Evolutionary conservation across 30 jellyfish, hydroid and myxozoan genomes (phyloP), one percentile per base, ranked within the genome.

Genomic region (Pseudorhiza aurosa): DNA sequence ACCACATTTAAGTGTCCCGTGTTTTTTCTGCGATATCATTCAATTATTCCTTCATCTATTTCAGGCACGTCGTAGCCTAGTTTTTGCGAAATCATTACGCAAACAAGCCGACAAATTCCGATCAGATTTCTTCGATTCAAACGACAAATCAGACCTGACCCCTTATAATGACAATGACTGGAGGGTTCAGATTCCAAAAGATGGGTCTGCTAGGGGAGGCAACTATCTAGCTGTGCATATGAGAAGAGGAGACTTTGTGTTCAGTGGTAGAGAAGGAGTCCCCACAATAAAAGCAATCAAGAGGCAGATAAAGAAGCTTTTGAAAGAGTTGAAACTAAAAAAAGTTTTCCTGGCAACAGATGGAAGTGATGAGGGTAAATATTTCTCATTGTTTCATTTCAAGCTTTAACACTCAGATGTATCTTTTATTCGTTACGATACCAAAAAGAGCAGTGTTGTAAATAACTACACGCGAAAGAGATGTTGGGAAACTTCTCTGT

Each of bases 11-110:
- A n/a, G n/a, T n/a, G n/a, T n/a, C n/a, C n/a, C n/a, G n/a, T n/a
- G n/a, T n/a, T n/a, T n/a, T n/a, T n/a, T n/a, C n/a, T n/a, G n/a
- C n/a, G n/a, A n/a, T n/a, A n/a, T n/a, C n/a, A n/a, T n/a, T n/a
- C n/a, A n/a, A n/a, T n/a, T n/a, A n/a, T n/a, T n/a, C n/a, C n/a
- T n/a, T n/a, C n/a, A n/a, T n/a, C n/a, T n/a, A n/a, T 36, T 31
- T 15, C 44, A 92, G 98, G 95, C 98, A 8, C 71, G 98, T 44
- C 87, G 98, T 59, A 92, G 98, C 53, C 77, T 92, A 21, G 98
- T 92, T 33, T 92, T 92, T 72, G 98, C 98, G 2, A 71, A 85
- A 51, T 88, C 78, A 6, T 72, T 92, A 25, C 95, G 98, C 7
- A 72, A 75, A 63, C 77, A 46, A 37, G 98, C 95, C 10, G 95